Conservation (phyloP, 2,888 invertebrate genomes). For the Gonocerus acuteangulatus region DNA sequence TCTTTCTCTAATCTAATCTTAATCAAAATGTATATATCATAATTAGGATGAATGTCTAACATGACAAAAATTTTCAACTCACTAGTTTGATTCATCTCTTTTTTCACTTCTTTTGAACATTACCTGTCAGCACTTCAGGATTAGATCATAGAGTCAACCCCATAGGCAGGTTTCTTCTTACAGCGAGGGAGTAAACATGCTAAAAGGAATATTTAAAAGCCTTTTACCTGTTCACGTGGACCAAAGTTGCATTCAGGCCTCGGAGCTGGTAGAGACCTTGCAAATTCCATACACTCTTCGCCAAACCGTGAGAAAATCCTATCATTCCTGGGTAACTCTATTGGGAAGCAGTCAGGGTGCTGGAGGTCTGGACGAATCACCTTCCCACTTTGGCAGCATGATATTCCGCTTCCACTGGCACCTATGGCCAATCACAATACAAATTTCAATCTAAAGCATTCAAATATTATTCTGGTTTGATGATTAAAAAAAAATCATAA, state of each 20-base stretch:
- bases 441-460: neutral
- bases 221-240: constrained; percentile 46
- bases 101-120: too few species aligned
- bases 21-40: too few species aligned
- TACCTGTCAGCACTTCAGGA: too few species aligned
- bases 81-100: too few species aligned
- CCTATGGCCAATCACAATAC: too few species aligned
- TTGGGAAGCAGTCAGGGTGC: constrained; percentile 43
- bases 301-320: constrained; percentile 43
- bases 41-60: too few species aligned
- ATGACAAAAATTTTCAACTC: too few species aligned
- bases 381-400: constrained; percentile 43
- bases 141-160: too few species aligned
- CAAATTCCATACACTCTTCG: constrained; percentile 46
- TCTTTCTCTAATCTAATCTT: too few species aligned
- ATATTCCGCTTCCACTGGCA: constrained; percentile 42
- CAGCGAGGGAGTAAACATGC: too few species aligned
- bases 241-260: constrained; percentile 47
- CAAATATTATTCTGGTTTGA: neutral
- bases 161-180: too few species aligned
- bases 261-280: constrained; percentile 45
- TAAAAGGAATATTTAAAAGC: too few species aligned
- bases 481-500: neutral
- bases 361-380: constrained; percentile 39
- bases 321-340: constrained; percentile 44